phyloP scores from a whole-genome alignment of 2,113 vertebrate genomes.

The Podarcis muralis region DNA sequence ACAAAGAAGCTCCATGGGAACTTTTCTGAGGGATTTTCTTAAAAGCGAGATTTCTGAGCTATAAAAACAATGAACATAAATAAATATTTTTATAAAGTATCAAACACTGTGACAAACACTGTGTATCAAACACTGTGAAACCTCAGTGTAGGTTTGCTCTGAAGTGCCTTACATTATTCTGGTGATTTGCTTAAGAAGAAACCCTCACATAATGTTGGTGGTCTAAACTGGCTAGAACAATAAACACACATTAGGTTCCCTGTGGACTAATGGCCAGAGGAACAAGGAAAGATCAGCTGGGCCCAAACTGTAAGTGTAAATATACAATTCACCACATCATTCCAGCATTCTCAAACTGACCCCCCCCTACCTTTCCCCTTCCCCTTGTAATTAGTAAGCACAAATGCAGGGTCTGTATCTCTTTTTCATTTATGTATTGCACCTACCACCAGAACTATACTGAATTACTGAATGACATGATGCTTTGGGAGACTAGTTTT shows the following conservation, averaged over 20 bases:
- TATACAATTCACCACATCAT: neutral
- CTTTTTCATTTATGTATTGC: neutral
- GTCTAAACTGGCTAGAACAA: neutral
- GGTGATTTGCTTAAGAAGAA: neutral
- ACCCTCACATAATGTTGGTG: neutral
- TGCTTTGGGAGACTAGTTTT: neutral
- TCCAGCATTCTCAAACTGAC: neutral
- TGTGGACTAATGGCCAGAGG: neutral
- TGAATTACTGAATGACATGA: neutral
- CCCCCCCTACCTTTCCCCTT: neutral
- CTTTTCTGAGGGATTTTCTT: slow-evolving; percentile 94
- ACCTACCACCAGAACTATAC: neutral
- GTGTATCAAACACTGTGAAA: neutral
- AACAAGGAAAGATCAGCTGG: neutral
- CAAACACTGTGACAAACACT: neutral
- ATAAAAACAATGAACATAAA: slow-evolving; percentile 44
- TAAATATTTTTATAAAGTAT: neutral
- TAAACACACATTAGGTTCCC: neutral
- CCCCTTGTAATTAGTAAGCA: neutral
- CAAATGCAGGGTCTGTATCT: neutral
- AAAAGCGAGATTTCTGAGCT: slow-evolving; percentile 94
- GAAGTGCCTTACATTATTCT: neutral
- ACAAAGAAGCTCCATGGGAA: slow-evolving; percentile 72
- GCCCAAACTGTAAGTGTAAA: neutral
- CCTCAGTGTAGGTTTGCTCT: neutral